A percentile compares a stretch with the other conserved stretches of the same genome.
Evolutionary conservation across 2,797 vertebrate species (phyloP).

Genomic region (Rhinoraja longicauda): DNA sequence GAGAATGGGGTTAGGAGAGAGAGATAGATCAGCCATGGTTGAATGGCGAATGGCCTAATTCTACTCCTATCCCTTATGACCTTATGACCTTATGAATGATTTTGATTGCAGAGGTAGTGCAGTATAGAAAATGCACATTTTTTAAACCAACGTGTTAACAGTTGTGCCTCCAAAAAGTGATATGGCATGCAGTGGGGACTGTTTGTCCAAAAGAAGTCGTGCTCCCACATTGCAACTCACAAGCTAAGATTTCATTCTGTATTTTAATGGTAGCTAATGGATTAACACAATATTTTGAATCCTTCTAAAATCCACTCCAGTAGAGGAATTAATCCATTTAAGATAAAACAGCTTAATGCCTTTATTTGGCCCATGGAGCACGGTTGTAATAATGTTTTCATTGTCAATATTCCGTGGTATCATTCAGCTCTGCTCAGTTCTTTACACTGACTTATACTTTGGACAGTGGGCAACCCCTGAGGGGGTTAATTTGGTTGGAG

Average conservation of each 20-base stretch:
- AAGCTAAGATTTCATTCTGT: neutral
- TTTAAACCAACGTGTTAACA: neutral
- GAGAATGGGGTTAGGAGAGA: too few relatives aligned
- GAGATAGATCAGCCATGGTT: too few relatives aligned
- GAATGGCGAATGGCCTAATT: too few relatives aligned
- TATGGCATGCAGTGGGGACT: neutral
- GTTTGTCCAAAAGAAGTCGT: neutral
- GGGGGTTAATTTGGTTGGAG: conserved; percentile 55
- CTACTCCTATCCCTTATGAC: too few relatives aligned
- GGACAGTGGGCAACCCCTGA: conserved; percentile 35
- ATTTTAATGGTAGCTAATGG: neutral
- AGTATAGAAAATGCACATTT: neutral
- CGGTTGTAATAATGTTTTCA: neutral
- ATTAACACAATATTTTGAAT: neutral
- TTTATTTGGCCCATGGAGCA: neutral
- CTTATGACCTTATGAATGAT: neutral
- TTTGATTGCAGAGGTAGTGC: neutral
- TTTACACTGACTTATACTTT: conserved; percentile 21
- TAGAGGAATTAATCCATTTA: conserved; percentile 1
- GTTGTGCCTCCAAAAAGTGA: neutral
- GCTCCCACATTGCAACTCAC: neutral
- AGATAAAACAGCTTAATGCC: neutral
- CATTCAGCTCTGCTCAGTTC: neutral
- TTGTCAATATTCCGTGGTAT: neutral
- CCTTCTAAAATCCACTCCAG: neutral